These are phyloP conservation scores for Oophaga sylvatica DNA, from an alignment of 2,797 vertebrate genomes.

Conservation along the genomic window DNA sequence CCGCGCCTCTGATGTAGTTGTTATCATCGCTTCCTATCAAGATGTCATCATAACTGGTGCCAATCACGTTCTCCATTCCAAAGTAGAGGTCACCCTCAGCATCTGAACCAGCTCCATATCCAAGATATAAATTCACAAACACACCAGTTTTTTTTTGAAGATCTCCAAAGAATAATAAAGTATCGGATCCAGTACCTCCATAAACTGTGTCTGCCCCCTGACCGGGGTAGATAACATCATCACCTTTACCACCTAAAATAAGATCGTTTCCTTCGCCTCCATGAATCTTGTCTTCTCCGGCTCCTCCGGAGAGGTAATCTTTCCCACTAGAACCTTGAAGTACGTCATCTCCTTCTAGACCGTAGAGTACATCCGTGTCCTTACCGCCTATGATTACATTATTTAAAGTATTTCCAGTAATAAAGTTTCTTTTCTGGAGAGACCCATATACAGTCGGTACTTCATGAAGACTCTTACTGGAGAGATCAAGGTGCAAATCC, in stretches of 20 bases:
- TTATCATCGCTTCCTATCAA: slow-evolving; percentile 67
- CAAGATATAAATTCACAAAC: slow-evolving; percentile 67
- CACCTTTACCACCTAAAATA: slow-evolving; percentile 66
- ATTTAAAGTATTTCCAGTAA: slow-evolving; percentile 63
- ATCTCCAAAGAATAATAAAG: slow-evolving; percentile 65
- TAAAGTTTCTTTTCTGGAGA: slow-evolving; percentile 60
- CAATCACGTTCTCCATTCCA: slow-evolving; percentile 69
- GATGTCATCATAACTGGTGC: slow-evolving; percentile 68
- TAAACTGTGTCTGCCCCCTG: slow-evolving; percentile 64
- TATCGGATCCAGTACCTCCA: slow-evolving; percentile 66
- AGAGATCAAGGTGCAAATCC: slow-evolving; percentile 15
- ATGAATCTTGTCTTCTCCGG: slow-evolving; percentile 68
- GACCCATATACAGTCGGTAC: slow-evolving; percentile 66
- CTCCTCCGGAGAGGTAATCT: slow-evolving; percentile 65
- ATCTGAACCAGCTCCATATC: slow-evolving; percentile 65
- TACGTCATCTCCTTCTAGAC: slow-evolving; percentile 66
- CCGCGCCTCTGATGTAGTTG: slow-evolving; percentile 67
- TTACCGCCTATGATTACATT: slow-evolving; percentile 66
- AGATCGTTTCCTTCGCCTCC: slow-evolving; percentile 68
- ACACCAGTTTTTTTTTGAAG: slow-evolving; percentile 63
- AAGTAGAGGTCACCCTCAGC: slow-evolving; percentile 70
- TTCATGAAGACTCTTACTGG: not conserved
- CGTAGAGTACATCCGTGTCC: slow-evolving; percentile 64
- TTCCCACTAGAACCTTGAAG: slow-evolving; percentile 66
- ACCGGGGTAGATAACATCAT: slow-evolving; percentile 63